These are phyloP conservation scores for Drosophila seclusa DNA, from an alignment of 2,888 invertebrate species.

Conservation along the genomic window DNA sequence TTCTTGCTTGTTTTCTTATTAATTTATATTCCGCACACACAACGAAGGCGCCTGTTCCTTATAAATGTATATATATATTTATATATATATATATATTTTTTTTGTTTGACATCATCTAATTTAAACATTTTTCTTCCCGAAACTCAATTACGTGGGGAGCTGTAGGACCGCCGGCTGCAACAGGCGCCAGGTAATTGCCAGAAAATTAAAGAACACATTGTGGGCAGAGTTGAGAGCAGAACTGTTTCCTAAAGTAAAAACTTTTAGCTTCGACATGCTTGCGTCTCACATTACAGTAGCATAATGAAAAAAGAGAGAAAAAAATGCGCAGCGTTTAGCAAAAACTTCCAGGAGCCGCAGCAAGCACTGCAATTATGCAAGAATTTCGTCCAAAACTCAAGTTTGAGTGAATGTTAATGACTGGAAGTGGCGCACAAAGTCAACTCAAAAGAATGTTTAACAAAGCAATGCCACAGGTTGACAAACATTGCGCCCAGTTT, in stretches of 20 bases:
- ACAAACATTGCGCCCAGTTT: slow-evolving; percentile 44
- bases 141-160: slow-evolving; percentile 68
- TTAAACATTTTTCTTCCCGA: slow-evolving; percentile 52
- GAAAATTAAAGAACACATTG: slow-evolving; percentile 58
- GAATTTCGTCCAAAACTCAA: slow-evolving; percentile 59
- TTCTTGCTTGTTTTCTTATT: slow-evolving; percentile 26
- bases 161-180: slow-evolving; percentile 21
- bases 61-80: slow-evolving; percentile 1
- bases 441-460: slow-evolving; percentile 34
- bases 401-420: slow-evolving; percentile 70
- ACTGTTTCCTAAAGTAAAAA: slow-evolving; percentile 39
- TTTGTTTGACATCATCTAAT: slow-evolving; percentile 56
- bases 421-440: slow-evolving; percentile 63
- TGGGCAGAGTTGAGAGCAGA: background rate
- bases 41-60: slow-evolving; percentile 18
- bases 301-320: slow-evolving; percentile 72
- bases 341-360: slow-evolving; percentile 32
- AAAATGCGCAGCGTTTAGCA: slow-evolving; percentile 43
- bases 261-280: slow-evolving; percentile 46
- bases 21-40: slow-evolving; percentile 49
- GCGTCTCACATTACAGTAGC: slow-evolving; percentile 44
- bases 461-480: slow-evolving; percentile 57
- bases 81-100: background rate
- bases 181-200: slow-evolving; percentile 66
- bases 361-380: slow-evolving; percentile 72